Base-by-base conservation (phyloP, 2,888 invertebrate genomes). In the Alloscopus bannaensis region DNA sequence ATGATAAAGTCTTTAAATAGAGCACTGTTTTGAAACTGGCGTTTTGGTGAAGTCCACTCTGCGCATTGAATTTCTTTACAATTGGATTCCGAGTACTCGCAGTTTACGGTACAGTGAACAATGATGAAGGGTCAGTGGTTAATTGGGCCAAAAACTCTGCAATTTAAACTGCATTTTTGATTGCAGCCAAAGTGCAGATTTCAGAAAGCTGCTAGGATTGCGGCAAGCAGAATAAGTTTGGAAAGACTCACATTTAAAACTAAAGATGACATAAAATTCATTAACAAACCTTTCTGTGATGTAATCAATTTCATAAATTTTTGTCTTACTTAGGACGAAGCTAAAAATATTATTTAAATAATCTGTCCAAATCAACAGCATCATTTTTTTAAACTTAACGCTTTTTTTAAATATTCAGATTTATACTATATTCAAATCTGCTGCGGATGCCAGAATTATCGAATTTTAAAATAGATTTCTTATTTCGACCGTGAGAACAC, bases 101-200 rank as follows among this genome's bases (percentile, higher is more conserved):
- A 36, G 8, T 36, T 6, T 13, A 36, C 36, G 36, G 36, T 13
- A 8, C 36, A 68, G 40, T 57, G 55, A 40, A 65, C 29, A 8
- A 65, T 18, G 28, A 50, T 40, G 31, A 2, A 47, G 24, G 66
- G 66, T 57, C 68, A 68, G 68, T 57, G 68, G 57, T 55, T 55
- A 68, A 68, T 68, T 68, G 28, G 68, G 42, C 11, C 68, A 65
- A 3, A 26, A 60, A 36, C 36, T 36, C 36, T 13, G 13, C 36
- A 6, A 36, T 13, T 13, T 6, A 6, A 36, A 36, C 13, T 36
- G 6, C 36, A 36, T 36, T 8, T 36, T 6, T 36, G 6, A 13
- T 8, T 36, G 8, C 36, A 8, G 13, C 6, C 36, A 36, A 6
- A 8, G 36, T 36, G 6, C 36, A 36, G 8, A n/a, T n/a, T n/a